Percentiles rank a stretch among this genome's conserved stretches.
These are phyloP conservation scores for Fopius arisanus DNA, from an alignment of 1,140 invertebrate genomes.

Conservation along the genomic window DNA sequence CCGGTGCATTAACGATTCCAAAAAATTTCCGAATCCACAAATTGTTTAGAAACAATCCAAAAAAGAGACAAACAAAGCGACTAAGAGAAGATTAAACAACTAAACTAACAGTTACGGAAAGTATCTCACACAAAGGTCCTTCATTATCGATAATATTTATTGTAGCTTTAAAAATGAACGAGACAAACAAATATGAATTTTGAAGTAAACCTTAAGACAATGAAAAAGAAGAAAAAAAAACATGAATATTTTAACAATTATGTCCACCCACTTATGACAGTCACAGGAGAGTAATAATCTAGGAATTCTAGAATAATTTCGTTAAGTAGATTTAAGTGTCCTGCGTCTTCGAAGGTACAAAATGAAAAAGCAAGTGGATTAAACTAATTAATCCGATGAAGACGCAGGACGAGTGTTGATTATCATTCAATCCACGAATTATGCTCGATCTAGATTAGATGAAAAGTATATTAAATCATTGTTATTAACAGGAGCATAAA, in stretches of 20 bases:
- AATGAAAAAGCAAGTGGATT: neutral
- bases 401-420: neutral
- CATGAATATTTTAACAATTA: neutral
- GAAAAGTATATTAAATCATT: neutral
- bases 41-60: neutral
- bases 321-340: neutral
- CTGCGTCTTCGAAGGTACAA: neutral
- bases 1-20: neutral
- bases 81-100: neutral
- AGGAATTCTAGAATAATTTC: neutral
- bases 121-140: slow-evolving; percentile 1
- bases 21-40: neutral
- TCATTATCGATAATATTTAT: slow-evolving; percentile 5
- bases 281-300: neutral
- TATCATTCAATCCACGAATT: too few relatives aligned
- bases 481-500: neutral
- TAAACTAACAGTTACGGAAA: slow-evolving; percentile 1
- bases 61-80: neutral
- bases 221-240: neutral
- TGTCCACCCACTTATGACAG: neutral
- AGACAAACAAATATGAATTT: neutral
- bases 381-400: neutral
- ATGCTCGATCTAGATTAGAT: neutral
- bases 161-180: neutral
- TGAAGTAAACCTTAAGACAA: neutral